phyloP scores from a whole-genome alignment of 1,140 invertebrate species.

The Drosophila gunungcola region DNA sequence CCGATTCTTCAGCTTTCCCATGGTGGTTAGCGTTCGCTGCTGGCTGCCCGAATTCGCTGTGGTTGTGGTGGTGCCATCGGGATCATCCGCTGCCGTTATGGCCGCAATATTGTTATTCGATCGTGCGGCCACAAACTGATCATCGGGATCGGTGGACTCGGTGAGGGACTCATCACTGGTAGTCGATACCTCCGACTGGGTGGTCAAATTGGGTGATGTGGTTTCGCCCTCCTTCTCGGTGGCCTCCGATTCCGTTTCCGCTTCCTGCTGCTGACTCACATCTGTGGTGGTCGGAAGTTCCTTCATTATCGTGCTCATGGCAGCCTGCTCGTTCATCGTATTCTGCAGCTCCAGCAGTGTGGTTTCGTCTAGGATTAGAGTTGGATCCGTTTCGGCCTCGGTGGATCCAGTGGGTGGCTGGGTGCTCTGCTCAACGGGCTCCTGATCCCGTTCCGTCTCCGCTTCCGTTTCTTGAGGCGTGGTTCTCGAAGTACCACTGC shows the following conservation, averaged over 20 bases:
- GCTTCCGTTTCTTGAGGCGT: slow-evolving; percentile 18
- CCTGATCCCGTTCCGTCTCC: slow-evolving; percentile 43
- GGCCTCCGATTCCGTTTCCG: background rate
- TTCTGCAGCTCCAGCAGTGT: slow-evolving; percentile 74
- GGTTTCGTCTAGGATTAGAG: slow-evolving; percentile 75
- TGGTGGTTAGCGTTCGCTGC: slow-evolving; percentile 76
- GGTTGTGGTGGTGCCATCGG: slow-evolving; percentile 58
- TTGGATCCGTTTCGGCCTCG: slow-evolving; percentile 76
- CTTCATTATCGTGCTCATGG: slow-evolving; percentile 68
- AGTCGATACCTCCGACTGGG: slow-evolving; percentile 37
- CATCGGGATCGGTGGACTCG: slow-evolving; percentile 74
- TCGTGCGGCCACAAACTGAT: slow-evolving; percentile 79
- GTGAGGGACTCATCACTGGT: slow-evolving; percentile 67
- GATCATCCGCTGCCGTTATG: slow-evolving; percentile 72
- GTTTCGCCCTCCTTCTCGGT: slow-evolving; percentile 43
- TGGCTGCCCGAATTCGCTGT: slow-evolving; percentile 53
- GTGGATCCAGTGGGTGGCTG: slow-evolving; percentile 51
- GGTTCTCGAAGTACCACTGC: slow-evolving; percentile 22
- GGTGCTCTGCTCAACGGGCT: slow-evolving; percentile 52
- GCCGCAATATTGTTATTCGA: slow-evolving; percentile 80
- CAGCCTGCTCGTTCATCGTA: slow-evolving; percentile 78
- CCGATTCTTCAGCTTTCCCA: slow-evolving; percentile 73
- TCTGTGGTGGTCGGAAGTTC: slow-evolving; percentile 73
- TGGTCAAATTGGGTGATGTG: slow-evolving; percentile 40
- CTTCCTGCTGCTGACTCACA: slow-evolving; percentile 33